Base-by-base conservation (phyloP, 2,113 vertebrate genomes). In the Serinus canaria region DNA sequence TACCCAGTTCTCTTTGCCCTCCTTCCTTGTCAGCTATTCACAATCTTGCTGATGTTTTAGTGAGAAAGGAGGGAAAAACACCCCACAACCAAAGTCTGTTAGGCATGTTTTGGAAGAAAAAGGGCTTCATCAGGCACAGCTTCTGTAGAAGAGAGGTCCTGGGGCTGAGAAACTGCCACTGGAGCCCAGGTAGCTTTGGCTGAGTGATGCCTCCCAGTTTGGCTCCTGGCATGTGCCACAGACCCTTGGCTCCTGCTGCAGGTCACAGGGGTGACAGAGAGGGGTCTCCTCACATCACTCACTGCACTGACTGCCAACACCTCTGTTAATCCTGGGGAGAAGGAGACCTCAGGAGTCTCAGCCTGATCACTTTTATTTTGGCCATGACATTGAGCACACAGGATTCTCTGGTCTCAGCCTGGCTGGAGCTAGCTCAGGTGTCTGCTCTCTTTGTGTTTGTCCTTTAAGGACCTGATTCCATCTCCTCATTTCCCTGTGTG, bases 351-450 rank as follows among this genome's bases (percentile, higher is more conserved):
- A 3, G 64, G 22, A 41, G 10, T 78, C 49, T 43, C 81, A 12
- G 14, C 39, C 27, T 72, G 56, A 55, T 82, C 2, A 3, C 10
- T 93, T 70, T 70, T 58, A 8, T 50, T 86, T 55, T 67, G 74
- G n/a, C 82, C 41, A 1, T 33, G 11, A 15, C 4, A 2, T n/a
- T 89, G 24, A 35, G 90, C 76, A 62, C 77, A 55, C 28, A 47
- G 75, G 87, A 91, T 95, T 93, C 83, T 90, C 85, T 80, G 52
- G 9, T 67, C 58, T 84, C 91, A 91, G 76, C 81, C 93, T 75
- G 82, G 75, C 95, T 89, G 79, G 94, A 83, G 62, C 89, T 97
- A 76, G 92, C 35, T 93, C 83, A 67, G 86, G 53, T 95, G 87
- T 94, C 92, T 94, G 72, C 83, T 94, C 9, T 81, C 49, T 7